Conservation (phyloP, 2,888 invertebrate species). For the Perizoma flavofasciatum region DNA sequence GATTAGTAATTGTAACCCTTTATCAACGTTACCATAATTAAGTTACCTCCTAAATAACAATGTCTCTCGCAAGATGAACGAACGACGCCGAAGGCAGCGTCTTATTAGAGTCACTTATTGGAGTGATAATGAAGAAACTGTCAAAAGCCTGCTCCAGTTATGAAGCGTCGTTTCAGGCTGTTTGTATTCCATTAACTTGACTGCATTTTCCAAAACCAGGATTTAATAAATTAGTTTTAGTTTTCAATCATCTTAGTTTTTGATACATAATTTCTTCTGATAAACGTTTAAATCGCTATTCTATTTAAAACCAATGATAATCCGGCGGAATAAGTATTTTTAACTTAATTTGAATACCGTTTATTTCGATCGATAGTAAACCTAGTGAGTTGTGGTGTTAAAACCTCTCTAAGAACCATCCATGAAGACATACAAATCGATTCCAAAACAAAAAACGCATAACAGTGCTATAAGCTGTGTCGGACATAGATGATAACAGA, state of each 20-base stretch:
- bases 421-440: no score
- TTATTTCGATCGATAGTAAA: no score
- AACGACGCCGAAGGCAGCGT: slow-evolving; percentile 32
- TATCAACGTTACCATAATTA: slow-evolving; percentile 32
- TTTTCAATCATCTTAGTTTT: background rate
- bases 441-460: no score
- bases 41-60: slow-evolving; percentile 32
- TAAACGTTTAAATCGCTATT: no score
- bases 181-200: slow-evolving; percentile 33
- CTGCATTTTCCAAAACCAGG: slow-evolving; percentile 7
- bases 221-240: slow-evolving; percentile 2
- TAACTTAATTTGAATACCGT: no score
- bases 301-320: no score
- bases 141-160: slow-evolving; percentile 33
- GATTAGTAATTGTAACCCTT: slow-evolving; percentile 11
- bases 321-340: no score
- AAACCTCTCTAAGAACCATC: no score
- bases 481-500: no score
- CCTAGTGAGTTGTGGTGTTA: no score
- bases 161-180: slow-evolving; percentile 24
- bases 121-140: slow-evolving; percentile 53
- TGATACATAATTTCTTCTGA: no score
- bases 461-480: no score
- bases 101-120: slow-evolving; percentile 56
- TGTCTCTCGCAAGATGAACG: slow-evolving; percentile 31